phyloP scores from a whole-genome alignment of 2,113 vertebrate genomes.

The Uropsilus gracilis region DNA sequence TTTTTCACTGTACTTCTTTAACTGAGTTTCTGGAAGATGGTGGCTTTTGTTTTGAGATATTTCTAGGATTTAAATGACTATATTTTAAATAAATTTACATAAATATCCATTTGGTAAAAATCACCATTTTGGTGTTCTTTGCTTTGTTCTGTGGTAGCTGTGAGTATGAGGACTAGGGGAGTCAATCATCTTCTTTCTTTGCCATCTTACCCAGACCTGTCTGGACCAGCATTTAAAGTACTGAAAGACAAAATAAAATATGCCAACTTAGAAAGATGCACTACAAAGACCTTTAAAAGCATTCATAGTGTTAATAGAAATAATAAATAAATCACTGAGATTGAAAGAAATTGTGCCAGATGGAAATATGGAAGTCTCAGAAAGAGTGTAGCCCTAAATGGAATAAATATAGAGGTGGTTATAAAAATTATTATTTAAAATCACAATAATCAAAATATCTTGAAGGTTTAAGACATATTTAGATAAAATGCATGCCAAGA shows the following conservation, averaged over 20 bases:
- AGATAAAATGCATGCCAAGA: background rate
- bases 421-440: background rate
- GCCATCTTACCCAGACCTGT: no score
- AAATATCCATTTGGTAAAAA: background rate
- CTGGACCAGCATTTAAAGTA: background rate
- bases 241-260: background rate
- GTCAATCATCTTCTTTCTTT: no score
- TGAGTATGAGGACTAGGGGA: no score
- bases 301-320: background rate
- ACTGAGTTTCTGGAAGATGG: background rate
- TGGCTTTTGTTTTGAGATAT: background rate
- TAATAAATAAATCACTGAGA: background rate
- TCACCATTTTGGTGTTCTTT: background rate
- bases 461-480: background rate
- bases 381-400: background rate
- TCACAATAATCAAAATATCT: background rate
- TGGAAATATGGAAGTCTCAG: background rate
- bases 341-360: background rate
- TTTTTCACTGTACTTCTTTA: background rate
- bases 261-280: background rate
- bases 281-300: background rate
- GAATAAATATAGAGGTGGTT: background rate
- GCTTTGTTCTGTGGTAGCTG: no score
- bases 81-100: background rate
- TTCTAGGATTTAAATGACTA: background rate